These are phyloP conservation scores for Zalophus californianus DNA, from an alignment of 2,797 vertebrate species.

Conservation along the genomic window DNA sequence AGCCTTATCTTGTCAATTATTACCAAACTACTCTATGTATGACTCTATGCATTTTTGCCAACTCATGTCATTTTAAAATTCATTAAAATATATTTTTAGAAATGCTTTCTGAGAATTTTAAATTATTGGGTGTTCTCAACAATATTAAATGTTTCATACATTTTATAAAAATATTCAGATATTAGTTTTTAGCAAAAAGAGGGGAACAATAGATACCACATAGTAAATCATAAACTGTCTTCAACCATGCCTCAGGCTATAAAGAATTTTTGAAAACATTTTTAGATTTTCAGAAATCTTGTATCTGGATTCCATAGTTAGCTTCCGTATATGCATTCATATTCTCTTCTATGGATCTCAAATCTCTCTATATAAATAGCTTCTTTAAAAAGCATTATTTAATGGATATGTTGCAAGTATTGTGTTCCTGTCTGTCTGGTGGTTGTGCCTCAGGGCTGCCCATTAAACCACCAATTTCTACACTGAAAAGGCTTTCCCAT, in stretches of 20 bases:
- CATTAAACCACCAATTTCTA: constrained; percentile 31
- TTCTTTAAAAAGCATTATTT: background rate
- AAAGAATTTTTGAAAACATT: background rate
- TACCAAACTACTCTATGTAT: background rate
- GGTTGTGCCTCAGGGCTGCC: background rate
- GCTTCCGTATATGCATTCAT: background rate
- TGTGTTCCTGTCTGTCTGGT: background rate
- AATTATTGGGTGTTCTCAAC: background rate
- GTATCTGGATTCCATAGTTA: background rate
- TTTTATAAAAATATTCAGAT: background rate
- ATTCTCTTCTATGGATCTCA: background rate
- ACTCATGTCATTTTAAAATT: background rate
- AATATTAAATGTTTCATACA: background rate
- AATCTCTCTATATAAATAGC: background rate
- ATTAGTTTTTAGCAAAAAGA: background rate
- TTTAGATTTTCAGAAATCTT: constrained; percentile 53
- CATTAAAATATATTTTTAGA: constrained; percentile 49
- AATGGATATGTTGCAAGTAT: background rate
- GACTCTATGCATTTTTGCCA: background rate
- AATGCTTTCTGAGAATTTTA: background rate
- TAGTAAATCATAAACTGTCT: background rate
- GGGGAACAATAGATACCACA: background rate
- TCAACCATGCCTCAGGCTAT: background rate
- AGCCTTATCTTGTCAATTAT: background rate
- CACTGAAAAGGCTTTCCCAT: background rate